phyloP scores from a whole-genome alignment of 2,113 vertebrate genomes.

The Peucedramus taeniatus region DNA sequence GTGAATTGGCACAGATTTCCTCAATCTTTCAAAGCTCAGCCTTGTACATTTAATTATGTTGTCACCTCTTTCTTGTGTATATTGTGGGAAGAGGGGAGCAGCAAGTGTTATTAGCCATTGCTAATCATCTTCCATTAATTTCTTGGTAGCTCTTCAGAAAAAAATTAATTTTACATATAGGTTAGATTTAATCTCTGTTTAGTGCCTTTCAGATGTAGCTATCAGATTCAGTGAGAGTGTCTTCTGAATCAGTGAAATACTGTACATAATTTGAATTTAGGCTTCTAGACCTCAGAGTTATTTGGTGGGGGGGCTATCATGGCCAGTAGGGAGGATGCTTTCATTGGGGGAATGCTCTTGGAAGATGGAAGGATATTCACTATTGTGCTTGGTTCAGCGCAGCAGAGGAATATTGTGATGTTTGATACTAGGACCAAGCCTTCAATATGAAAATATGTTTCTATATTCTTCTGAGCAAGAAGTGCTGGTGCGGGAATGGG shows the following conservation, averaged over 20 bases:
- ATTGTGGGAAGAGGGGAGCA: not conserved
- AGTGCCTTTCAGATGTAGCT: not conserved
- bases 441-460: not conserved
- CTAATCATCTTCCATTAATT: not conserved
- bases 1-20: not conserved
- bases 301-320: not conserved
- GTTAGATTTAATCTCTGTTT: not conserved
- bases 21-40: not conserved
- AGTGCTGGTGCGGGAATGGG: not conserved
- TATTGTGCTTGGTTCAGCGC: not conserved
- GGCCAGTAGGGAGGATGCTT: not conserved
- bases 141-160: not conserved
- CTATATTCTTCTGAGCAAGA: not conserved
- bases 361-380: not conserved
- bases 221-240: not conserved
- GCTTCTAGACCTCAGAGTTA: not conserved
- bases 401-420: not conserved
- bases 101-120: not conserved
- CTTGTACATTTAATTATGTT: not conserved
- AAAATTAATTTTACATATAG: accelerated
- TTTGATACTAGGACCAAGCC: not conserved
- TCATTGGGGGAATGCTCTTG: not conserved
- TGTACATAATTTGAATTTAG: not conserved
- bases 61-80: not conserved
- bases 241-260: not conserved